Evolutionary conservation across 2,113 vertebrate species (phyloP).

Genomic region (Eurystomus gularis): DNA sequence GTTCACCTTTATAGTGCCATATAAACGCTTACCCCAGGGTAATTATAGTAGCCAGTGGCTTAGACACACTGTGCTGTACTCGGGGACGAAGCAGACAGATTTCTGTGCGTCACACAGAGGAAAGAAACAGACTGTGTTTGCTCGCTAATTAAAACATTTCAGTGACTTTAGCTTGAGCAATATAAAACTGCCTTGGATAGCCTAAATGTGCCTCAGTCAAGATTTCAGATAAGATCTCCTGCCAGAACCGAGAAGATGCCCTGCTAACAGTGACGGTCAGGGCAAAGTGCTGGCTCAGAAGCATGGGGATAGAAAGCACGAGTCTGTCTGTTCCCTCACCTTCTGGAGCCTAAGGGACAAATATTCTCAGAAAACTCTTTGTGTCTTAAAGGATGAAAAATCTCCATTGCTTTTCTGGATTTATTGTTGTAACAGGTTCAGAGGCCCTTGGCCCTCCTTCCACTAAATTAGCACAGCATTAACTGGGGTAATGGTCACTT

Average conservation of each 20-base stretch:
- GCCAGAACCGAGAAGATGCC: background rate
- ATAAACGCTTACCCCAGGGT: background rate
- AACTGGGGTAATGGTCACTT: background rate
- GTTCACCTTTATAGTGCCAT: background rate
- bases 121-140: constrained; percentile 48
- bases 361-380: background rate
- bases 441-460: background rate
- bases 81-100: background rate
- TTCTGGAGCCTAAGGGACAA: background rate
- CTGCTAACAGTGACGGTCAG: background rate
- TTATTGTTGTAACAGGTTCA: background rate
- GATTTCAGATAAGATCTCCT: constrained; percentile 15
- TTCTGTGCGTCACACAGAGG: constrained; percentile 20
- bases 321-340: background rate
- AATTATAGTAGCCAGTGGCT: constrained; percentile 26
- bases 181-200: constrained; percentile 22
- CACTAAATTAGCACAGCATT: background rate
- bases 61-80: constrained; percentile 13
- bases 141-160: constrained; percentile 54
- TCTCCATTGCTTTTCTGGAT: background rate
- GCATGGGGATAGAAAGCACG: background rate
- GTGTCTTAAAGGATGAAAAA: background rate
- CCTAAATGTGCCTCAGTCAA: constrained; percentile 2
- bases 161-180: constrained; percentile 25
- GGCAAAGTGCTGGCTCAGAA: background rate